Evolutionary conservation across 2,888 invertebrate genomes (phyloP).

Genomic region (Drosophila monieri): DNA sequence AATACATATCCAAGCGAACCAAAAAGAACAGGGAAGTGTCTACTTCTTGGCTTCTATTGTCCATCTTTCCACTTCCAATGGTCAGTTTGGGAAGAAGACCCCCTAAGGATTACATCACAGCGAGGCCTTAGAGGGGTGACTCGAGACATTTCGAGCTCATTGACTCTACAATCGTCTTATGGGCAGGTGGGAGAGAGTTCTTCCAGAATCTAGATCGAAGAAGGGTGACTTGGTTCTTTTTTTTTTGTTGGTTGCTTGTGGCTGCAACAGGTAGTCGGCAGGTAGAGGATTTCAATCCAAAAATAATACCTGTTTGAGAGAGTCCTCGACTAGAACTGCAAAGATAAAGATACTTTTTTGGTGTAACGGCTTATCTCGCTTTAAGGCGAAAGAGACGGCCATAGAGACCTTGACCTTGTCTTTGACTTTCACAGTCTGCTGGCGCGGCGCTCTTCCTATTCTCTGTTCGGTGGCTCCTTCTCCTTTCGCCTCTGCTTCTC

Average conservation of each 20-base stretch:
- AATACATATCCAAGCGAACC: constrained; percentile 5
- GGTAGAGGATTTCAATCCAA: background rate
- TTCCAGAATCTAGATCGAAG: background rate
- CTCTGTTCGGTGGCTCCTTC: constrained; percentile 23
- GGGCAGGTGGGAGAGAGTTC: constrained; percentile 12
- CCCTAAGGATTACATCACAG: constrained; percentile 27
- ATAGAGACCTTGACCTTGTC: constrained; percentile 48
- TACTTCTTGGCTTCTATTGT: too few species aligned
- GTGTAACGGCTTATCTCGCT: background rate
- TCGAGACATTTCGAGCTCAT: constrained; percentile 24
- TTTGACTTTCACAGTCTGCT: constrained; percentile 26
- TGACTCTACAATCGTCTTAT: constrained; percentile 45
- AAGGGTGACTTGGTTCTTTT: constrained; percentile 39
- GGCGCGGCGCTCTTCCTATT: constrained; percentile 20
- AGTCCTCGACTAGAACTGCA: too few species aligned
- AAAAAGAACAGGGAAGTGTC: constrained; percentile 23
- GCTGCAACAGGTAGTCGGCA: constrained; percentile 43
- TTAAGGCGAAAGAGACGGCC: background rate
- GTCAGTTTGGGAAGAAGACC: too few species aligned
- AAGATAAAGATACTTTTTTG: background rate
- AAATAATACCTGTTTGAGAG: background rate
- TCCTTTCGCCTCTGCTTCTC: constrained; percentile 6
- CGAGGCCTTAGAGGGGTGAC: constrained; percentile 16
- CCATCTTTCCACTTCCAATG: background rate
- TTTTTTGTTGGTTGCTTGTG: too few species aligned